A percentile compares a stretch with the other conserved stretches of the same genome.
These are phyloP conservation scores for Cyprinodon diabolis DNA, from an alignment of 2,797 vertebrate species.

Conservation along the genomic window DNA sequence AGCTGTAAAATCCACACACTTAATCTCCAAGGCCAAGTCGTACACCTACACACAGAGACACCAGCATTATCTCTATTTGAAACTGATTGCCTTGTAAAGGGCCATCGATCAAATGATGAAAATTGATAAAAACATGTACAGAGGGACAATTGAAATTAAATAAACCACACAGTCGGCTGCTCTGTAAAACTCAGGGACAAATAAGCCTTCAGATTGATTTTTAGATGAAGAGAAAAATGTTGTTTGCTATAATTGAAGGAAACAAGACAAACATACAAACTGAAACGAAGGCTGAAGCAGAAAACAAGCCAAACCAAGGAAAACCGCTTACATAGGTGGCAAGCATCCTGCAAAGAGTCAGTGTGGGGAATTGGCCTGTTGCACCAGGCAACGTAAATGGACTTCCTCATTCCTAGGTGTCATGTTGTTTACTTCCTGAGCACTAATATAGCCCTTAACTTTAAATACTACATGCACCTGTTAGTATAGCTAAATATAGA, in stretches of 20 bases:
- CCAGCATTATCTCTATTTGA: slow-evolving; percentile 11
- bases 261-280: background rate
- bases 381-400: too few relatives aligned
- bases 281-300: background rate
- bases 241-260: background rate
- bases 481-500: too few relatives aligned
- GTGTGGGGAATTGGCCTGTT: too few relatives aligned
- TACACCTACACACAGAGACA: slow-evolving; percentile 15
- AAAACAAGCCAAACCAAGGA: background rate
- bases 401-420: too few relatives aligned
- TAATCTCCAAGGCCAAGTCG: slow-evolving; percentile 37
- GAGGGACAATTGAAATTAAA: slow-evolving; percentile 1
- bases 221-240: background rate
- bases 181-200: background rate
- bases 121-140: slow-evolving; percentile 18
- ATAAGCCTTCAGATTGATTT: background rate
- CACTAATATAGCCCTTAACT: too few relatives aligned
- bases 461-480: too few relatives aligned
- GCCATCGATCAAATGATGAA: slow-evolving; percentile 21
- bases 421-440: too few relatives aligned
- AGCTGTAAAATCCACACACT: slow-evolving; percentile 57
- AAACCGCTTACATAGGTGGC: background rate
- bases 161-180: background rate
- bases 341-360: background rate
- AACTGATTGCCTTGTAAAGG: background rate